Evolutionary conservation across 2,888 invertebrate genomes (phyloP).

Genomic region (Thymelicus sylvestris): DNA sequence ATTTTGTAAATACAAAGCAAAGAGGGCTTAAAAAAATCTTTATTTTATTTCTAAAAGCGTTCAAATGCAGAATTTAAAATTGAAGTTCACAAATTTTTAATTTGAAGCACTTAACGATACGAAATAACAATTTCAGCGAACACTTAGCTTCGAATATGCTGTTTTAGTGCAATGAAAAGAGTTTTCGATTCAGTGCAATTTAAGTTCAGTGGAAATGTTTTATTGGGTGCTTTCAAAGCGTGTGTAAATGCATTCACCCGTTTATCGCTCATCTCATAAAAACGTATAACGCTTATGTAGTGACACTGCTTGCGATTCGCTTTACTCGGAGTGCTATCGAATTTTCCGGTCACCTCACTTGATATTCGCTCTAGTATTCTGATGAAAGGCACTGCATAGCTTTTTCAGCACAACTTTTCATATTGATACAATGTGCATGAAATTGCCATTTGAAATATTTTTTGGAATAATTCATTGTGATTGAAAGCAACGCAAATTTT

Average conservation of each 20-base stretch:
- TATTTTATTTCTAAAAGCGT: too few species aligned
- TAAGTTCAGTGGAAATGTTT: constrained; percentile 55
- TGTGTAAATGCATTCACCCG: constrained; percentile 36
- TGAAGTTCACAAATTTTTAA: constrained; percentile 44
- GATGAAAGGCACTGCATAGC: constrained; percentile 51
- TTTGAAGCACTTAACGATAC: constrained; percentile 36
- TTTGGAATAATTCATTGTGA: constrained; percentile 25
- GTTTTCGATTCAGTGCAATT: constrained; percentile 60
- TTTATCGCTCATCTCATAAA: constrained; percentile 42
- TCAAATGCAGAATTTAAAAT: constrained; percentile 35
- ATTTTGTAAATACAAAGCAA: too few species aligned
- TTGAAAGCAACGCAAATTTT: constrained; percentile 25
- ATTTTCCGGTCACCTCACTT: constrained; percentile 64
- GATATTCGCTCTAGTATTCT: constrained; percentile 55
- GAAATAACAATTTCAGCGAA: constrained; percentile 54
- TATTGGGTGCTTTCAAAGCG: constrained; percentile 47
- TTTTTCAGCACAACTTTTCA: constrained; percentile 46
- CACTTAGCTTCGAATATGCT: constrained; percentile 52
- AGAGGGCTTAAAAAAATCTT: too few species aligned
- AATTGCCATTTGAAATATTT: constrained; percentile 34
- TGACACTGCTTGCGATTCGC: constrained; percentile 44
- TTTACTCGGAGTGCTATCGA: constrained; percentile 55
- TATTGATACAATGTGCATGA: constrained; percentile 38
- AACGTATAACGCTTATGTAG: constrained; percentile 42
- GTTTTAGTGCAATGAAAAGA: constrained; percentile 49